Evolutionary conservation across 2,797 vertebrate genomes (phyloP), one percentile per base, ranked within the genome.

Genomic region (Danio tinwini): DNA sequence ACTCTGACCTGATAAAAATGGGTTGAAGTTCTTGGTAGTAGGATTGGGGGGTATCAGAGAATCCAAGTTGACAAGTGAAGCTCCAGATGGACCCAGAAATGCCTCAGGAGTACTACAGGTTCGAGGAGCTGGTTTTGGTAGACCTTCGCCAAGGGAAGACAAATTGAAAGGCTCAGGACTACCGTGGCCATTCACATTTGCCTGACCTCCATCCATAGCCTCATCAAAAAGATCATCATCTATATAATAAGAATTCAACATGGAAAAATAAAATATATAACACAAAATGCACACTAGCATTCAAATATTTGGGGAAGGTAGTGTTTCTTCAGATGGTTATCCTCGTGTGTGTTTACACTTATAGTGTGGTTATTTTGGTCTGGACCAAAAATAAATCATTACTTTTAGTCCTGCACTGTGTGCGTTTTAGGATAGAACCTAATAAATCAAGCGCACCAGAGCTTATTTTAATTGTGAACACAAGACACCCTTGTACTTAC

Each of bases 61-160:
- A 68, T 98, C 96, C 83, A 98, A 90, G 87, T 99, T 96, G 82
- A 98, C 96, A 86, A 99, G 89, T 1, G 96, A 96, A 74, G 96
- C 97, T 11, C 92, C 96, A 0, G 93, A 92, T 1, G 96, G 96
- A 49, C 92, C 96, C 44, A 99, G 92, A 90, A 99, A 99, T 4
- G 95, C 88, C 87, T 98, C 96, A 0, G 96, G 96, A 53, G 96
- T 97, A 63, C 88, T 90, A 86, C 93, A 93, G 63, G 88, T 87
- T 61, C 91, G 93, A 71, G 90, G 82, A 61, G 88, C 81, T 0
- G 92, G 78, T 37, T 92, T 94, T 0, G 86, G 86, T 67, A 98
- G 90, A 53, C 91, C 93, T 19, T 96, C 94, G 12, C 92, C 92
- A 7, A 98, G 90, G 45, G 76, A 75, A 0, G 92, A 78, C 76